Evolutionary conservation across 2,797 vertebrate species (phyloP), one percentile per base, ranked within the genome.

Genomic region (Oreortyx pictus): DNA sequence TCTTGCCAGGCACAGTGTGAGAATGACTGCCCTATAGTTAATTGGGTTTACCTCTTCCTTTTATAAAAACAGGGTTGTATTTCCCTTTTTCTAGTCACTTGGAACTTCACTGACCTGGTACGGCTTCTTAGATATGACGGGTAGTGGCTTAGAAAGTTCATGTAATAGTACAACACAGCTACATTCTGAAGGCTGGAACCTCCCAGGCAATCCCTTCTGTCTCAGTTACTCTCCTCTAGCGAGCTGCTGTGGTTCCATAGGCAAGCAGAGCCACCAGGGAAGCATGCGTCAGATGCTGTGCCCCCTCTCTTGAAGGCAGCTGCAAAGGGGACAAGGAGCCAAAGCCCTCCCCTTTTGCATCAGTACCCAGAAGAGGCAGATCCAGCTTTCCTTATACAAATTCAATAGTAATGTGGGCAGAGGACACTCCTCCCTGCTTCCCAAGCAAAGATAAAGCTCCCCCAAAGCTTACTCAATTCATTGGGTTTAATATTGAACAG

Each of bases 221-320:
- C 71, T 64, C 64, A 20, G 20, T 22, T 37, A 24, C 37, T n/a
- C 18, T 31, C 18, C 33, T 61, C 72, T 9, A 27, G 7, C 37
- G 25, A 9, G 9, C 59, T 31, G 24, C 22, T 24, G 12, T 14
- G 16, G 23, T 14, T 92, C 65, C 41, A n/a, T 43, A 31, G 66
- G 23, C 29, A 35, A 43, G 41, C 1, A 57, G 54, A 74, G 81
- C 50, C 65, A 46, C 29, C 24, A 49, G 24, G 11, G 37, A 75
- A 50, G 29, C 1, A 0, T 29, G 14, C 2, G 3, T 39, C 31
- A 62, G 82, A 86, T 31, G 29, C 39, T 35, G 33, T 0, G 1
- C 37, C 43, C n/a, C 23, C 39, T 41, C 74, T 35, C 70, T 59
- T 35, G 16, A 25, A 54, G 29, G 59, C 76, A 70, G 80, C 52